phyloP scores from a whole-genome alignment of 2,888 invertebrate species.

The Pecten maximus region DNA sequence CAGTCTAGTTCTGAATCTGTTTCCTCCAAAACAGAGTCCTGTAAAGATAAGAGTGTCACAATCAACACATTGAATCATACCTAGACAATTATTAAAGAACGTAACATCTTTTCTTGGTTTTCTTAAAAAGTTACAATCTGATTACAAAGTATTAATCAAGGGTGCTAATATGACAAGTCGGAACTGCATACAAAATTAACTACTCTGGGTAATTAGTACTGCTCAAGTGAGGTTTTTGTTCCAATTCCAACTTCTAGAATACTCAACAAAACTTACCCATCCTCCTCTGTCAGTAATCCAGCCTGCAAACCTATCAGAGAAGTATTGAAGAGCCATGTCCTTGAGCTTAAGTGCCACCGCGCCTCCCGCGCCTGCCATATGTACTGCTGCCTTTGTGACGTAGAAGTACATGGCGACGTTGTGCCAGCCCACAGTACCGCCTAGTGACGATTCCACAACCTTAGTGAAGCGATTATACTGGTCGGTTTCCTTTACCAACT shows the following conservation, averaged over 20 bases:
- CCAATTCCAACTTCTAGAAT: too few species aligned
- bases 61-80: too few species aligned
- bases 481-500: not conserved
- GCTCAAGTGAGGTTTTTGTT: too few species aligned
- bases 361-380: constrained; percentile 49
- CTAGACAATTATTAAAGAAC: too few species aligned
- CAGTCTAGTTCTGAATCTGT: constrained; percentile 13
- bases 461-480: constrained; percentile 45
- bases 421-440: constrained; percentile 51
- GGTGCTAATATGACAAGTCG: too few species aligned
- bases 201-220: too few species aligned
- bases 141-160: too few species aligned
- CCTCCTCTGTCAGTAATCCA: constrained; percentile 50
- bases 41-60: too few species aligned
- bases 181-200: too few species aligned
- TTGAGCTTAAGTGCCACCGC: constrained; percentile 33
- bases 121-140: too few species aligned
- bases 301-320: constrained; percentile 44
- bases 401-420: constrained; percentile 53
- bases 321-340: constrained; percentile 49
- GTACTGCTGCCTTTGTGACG: constrained; percentile 49
- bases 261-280: constrained; percentile 44
- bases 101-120: too few species aligned
- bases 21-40: constrained; percentile 14
- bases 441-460: constrained; percentile 39